Base-by-base conservation (phyloP, 2,888 invertebrate genomes). In the Melieria omissa region DNA sequence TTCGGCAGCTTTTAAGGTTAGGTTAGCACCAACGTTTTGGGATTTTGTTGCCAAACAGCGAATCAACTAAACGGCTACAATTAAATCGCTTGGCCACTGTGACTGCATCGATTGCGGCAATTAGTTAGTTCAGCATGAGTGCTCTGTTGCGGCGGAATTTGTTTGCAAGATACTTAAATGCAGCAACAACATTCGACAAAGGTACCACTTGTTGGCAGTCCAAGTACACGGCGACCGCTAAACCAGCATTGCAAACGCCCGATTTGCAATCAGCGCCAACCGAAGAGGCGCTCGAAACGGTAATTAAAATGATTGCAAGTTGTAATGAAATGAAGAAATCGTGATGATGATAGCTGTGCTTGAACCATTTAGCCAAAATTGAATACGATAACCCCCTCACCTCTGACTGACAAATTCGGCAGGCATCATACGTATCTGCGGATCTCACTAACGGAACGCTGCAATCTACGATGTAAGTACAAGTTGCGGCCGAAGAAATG, bases 371-470 rank as follows among this genome's bases (percentile, higher is more conserved):
- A 65, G 65, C 44, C 55, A 61, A 54, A 65, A 52, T n/a, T 16
- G 12, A 60, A 71, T 9, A 52, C 55, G 63, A 70, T 73, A 73
- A 70, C 72, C 69, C 44, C 70, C 44, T 78, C 81, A 5, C 80
- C 90, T 7, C 86, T 98, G 54, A 91, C 90, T 4, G 99, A 99
- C 86, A 90, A 91, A 57, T 95, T 94, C 88, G 95, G 95, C 9
- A 90, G 99, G 73, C 89, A 92, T 76, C 99, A 99, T 85, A 93
- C 93, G 74, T 99, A 99, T 85, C 89, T 99, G 67, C 90, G 99
- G 76, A 97, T 99, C 81, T 99, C 99, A 0, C 88, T 99, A 66
- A 98, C 98, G 0, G 99, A 99, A 88, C 90, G 93, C 75, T 99
- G 99, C 87, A 99, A 99, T 89, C 90, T 99, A 78, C 89, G 99